Conservation (phyloP, 2,113 vertebrate genomes). For the Zosterops japonicus region DNA sequence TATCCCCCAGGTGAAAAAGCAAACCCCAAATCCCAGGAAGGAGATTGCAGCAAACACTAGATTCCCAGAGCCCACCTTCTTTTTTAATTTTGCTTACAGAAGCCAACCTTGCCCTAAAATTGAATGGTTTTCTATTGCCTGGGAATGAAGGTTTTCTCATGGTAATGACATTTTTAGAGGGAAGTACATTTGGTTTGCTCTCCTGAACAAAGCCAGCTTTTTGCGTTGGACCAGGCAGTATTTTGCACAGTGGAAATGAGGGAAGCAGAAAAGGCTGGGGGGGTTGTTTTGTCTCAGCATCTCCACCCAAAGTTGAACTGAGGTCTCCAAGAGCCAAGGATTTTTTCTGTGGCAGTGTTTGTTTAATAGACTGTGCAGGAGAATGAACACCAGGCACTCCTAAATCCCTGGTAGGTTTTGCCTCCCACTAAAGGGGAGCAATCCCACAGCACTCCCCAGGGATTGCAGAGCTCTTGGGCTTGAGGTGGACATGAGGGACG, state of each 20-base stretch:
- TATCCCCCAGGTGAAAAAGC: neutral
- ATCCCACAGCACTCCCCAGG: neutral
- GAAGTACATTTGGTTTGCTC: neutral
- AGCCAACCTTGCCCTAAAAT: neutral
- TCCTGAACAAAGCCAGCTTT: neutral
- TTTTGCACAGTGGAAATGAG: neutral
- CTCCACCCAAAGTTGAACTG: slow-evolving; percentile 17
- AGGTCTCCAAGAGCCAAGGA: neutral
- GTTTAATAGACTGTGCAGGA: neutral
- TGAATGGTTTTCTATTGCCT: neutral
- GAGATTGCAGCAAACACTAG: accelerated
- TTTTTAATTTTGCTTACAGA: neutral
- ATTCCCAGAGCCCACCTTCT: neutral
- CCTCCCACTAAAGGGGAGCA: neutral
- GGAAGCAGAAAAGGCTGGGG: neutral
- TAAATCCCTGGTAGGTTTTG: neutral
- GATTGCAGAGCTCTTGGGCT: neutral
- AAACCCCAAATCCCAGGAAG: neutral
- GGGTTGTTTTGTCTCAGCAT: neutral
- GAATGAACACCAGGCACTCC: neutral
- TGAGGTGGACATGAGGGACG: neutral
- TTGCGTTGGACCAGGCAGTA: neutral
- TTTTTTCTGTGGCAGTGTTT: neutral
- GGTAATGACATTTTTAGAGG: neutral
- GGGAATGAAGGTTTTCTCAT: neutral